Evolutionary conservation across 2,888 invertebrate species (phyloP).

Genomic region (Eucriotettix oculatus): DNA sequence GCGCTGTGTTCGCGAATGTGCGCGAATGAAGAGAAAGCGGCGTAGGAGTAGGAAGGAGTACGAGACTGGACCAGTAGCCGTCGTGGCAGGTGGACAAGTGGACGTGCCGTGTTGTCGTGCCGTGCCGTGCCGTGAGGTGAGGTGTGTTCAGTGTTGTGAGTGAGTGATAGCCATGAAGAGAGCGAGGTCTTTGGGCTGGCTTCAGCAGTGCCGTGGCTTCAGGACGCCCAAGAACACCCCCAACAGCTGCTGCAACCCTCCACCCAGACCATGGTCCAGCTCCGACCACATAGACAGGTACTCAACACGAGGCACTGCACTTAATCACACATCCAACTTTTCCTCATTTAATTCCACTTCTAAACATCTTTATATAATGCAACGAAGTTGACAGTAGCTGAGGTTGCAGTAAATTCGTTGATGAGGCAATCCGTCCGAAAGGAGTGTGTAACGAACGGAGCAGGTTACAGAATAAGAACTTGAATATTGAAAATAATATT

Average conservation of each 20-base stretch:
- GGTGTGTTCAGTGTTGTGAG: background rate
- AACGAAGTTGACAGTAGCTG: background rate
- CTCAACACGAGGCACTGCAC: background rate
- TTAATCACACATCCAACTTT: background rate
- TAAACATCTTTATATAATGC: background rate
- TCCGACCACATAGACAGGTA: slow-evolving; percentile 3
- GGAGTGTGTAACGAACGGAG: background rate
- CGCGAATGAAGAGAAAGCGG: no score
- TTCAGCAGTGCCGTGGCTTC: slow-evolving; percentile 9
- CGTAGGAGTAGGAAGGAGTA: no score
- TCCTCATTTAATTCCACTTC: background rate
- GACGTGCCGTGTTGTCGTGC: background rate
- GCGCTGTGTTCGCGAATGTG: no score
- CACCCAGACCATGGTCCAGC: slow-evolving; percentile 6
- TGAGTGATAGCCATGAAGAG: slow-evolving; percentile 6
- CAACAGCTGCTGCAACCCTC: background rate
- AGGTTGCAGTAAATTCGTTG: background rate
- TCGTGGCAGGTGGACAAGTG: no score
- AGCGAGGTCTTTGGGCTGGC: slow-evolving; percentile 10
- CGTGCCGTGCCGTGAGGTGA: background rate
- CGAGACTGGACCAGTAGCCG: no score
- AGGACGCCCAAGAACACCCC: background rate
- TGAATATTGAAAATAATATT: no score
- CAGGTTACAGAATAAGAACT: no score
- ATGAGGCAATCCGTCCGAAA: background rate